These are phyloP conservation scores for Heteronetta atricapilla DNA, from an alignment of 2,113 vertebrate species.

Conservation along the genomic window DNA sequence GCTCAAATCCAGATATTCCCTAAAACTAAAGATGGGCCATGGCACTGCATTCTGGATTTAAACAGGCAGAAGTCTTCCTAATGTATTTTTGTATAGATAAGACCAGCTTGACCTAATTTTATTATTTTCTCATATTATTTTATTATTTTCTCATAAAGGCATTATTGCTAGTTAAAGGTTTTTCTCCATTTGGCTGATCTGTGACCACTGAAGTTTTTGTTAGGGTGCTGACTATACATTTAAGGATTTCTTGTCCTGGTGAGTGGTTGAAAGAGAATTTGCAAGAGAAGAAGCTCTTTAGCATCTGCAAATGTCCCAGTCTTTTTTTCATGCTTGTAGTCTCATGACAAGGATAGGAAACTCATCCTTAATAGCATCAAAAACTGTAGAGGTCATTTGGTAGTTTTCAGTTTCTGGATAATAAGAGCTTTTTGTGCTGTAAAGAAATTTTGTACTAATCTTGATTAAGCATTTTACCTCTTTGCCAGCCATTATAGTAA, in stretches of 20 bases:
- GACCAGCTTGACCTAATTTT: neutral
- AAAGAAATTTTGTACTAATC: neutral
- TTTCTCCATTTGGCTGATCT: neutral
- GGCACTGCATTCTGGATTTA: neutral
- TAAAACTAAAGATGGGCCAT: neutral
- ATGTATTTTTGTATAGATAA: neutral
- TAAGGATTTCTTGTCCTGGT: neutral
- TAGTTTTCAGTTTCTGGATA: neutral
- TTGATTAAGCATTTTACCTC: neutral
- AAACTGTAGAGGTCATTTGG: neutral
- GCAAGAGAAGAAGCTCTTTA: neutral
- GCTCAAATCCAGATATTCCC: neutral
- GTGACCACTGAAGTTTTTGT: neutral
- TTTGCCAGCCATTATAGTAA: neutral
- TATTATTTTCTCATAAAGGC: neutral
- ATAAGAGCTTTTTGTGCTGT: neutral
- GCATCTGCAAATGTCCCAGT: neutral
- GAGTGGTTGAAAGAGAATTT: neutral
- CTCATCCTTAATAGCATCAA: neutral
- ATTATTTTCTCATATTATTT: neutral
- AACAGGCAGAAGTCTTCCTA: neutral
- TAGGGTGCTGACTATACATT: neutral
- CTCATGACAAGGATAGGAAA: neutral
- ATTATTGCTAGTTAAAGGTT: neutral
- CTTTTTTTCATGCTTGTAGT: neutral